Percentiles rank a stretch among this genome's conserved stretches.
These are phyloP conservation scores for Dicrostonyx torquatus DNA, from an alignment of 2,797 vertebrate genomes.

Conservation along the genomic window DNA sequence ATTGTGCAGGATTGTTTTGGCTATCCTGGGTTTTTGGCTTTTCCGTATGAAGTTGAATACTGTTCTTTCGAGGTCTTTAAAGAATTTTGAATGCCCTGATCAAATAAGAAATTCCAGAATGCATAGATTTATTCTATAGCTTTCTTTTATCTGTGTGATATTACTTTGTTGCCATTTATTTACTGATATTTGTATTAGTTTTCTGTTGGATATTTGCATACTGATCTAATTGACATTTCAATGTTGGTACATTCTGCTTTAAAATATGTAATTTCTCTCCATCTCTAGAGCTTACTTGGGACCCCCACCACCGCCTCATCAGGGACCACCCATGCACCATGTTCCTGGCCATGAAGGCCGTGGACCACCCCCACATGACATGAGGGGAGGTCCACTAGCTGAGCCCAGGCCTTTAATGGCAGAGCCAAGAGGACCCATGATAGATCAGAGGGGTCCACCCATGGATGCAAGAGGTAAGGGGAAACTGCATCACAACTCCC, in stretches of 20 bases:
- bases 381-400: slow-evolving; percentile 94
- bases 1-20: too few species aligned
- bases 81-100: background rate
- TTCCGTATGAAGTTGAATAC: too few species aligned
- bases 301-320: slow-evolving; percentile 89
- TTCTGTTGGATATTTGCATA: slow-evolving; percentile 37
- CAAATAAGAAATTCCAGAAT: slow-evolving; percentile 50
- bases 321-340: slow-evolving; percentile 93
- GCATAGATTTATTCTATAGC: background rate
- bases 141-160: slow-evolving; percentile 36
- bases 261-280: slow-evolving; percentile 69
- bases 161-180: slow-evolving; percentile 44
- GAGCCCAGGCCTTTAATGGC: slow-evolving; percentile 90
- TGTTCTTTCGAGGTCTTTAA: too few species aligned
- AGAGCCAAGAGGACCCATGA: slow-evolving; percentile 91
- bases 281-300: slow-evolving; percentile 90
- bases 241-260: slow-evolving; percentile 57
- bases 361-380: slow-evolving; percentile 91
- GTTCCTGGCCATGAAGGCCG: slow-evolving; percentile 90
- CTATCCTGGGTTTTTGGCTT: too few species aligned
- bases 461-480: slow-evolving; percentile 90
- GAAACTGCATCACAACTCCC: slow-evolving; percentile 29
- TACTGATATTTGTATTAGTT: slow-evolving; percentile 46
- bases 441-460: slow-evolving; percentile 93
- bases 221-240: slow-evolving; percentile 46